Percentiles rank a stretch among this genome's conserved stretches.
Conservation (phyloP, 1,140 invertebrate genomes). For the Lethocerus indicus region DNA sequence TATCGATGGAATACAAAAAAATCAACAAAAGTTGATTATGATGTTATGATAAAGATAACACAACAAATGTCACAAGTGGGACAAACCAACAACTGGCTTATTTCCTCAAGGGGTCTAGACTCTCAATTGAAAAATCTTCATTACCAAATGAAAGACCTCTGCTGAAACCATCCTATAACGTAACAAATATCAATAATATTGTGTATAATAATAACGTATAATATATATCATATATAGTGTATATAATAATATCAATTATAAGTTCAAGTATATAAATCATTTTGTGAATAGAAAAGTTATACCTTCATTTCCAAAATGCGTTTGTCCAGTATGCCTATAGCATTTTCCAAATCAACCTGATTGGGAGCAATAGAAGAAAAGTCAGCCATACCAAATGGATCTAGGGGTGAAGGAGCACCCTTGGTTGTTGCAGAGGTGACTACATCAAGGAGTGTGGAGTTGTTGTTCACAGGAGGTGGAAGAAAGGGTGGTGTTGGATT, state of each 20-base stretch:
- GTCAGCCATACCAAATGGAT: constrained; percentile 67
- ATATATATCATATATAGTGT: too few species aligned
- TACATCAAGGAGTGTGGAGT: background rate
- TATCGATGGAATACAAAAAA: too few species aligned
- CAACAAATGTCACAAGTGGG: too few species aligned
- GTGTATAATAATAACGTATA: too few species aligned
- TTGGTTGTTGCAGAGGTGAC: background rate
- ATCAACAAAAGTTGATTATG: too few species aligned
- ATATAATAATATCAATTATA: too few species aligned
- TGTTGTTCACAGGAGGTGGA: background rate
- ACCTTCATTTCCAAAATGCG: constrained; percentile 71
- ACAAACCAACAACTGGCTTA: too few species aligned
- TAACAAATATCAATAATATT: constrained; percentile 16
- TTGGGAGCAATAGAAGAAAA: constrained; percentile 33
- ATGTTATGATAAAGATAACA: too few species aligned
- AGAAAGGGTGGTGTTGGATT: too few species aligned
- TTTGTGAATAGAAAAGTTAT: background rate
- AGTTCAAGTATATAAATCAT: background rate
- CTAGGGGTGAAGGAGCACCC: constrained; percentile 16
- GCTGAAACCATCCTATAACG: constrained; percentile 62
- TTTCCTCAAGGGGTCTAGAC: constrained; percentile 54
- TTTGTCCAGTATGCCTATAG: constrained; percentile 59
- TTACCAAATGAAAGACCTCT: constrained; percentile 58
- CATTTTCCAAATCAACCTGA: constrained; percentile 43
- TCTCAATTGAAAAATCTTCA: constrained; percentile 73